Conservation (phyloP, 2,113 vertebrate species). For the Echinops telfairi region DNA sequence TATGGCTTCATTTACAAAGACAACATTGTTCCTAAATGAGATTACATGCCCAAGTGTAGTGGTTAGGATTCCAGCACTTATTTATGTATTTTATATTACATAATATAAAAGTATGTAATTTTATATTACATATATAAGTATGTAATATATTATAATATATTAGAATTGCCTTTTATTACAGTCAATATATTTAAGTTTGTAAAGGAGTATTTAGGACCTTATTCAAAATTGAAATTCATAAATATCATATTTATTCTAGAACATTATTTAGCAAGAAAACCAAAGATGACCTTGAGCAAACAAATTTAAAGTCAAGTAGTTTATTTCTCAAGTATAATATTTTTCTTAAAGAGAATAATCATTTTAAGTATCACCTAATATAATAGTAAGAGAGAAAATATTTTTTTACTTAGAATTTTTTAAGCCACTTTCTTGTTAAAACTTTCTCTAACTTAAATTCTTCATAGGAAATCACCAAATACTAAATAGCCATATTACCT, state of each 20-base stretch:
- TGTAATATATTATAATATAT: too few species aligned
- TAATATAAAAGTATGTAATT: too few species aligned
- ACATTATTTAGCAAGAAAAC: neutral
- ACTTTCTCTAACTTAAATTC: constrained; percentile 41
- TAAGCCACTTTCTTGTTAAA: neutral
- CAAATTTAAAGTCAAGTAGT: constrained; percentile 27
- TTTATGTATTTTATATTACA: constrained; percentile 4
- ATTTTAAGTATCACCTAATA: neutral
- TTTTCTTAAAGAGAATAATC: constrained; percentile 19
- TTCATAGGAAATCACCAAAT: constrained; percentile 23
- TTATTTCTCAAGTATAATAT: constrained; percentile 39
- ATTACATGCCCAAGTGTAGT: neutral
- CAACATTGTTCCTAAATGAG: neutral
- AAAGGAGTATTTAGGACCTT: neutral
- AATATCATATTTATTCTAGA: constrained; percentile 23
- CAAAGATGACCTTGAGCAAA: neutral
- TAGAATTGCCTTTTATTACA: neutral
- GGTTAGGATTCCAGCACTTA: neutral
- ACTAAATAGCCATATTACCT: neutral
- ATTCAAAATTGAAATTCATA: constrained; percentile 18
- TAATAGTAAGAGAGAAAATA: neutral
- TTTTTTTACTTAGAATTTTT: constrained; percentile 33
- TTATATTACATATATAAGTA: too few species aligned
- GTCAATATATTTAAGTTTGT: constrained; percentile 9
- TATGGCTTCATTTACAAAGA: neutral